These are phyloP conservation scores for Taenioides sp. DNA, from an alignment of 2,797 vertebrate genomes.

Conservation along the genomic window DNA sequence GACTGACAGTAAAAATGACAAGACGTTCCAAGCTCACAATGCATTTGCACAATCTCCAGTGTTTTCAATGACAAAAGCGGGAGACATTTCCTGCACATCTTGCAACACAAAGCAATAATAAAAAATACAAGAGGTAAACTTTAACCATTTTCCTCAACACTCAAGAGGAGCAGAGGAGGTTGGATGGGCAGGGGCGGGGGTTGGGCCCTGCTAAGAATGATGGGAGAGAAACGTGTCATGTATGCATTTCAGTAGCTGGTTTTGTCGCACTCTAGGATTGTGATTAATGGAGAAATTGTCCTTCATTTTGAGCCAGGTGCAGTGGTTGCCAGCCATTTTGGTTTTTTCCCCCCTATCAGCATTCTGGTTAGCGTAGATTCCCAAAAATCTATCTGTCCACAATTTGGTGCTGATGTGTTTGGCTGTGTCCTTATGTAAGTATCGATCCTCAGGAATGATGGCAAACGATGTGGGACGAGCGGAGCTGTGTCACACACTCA, in stretches of 20 bases:
- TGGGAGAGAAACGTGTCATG: constrained; percentile 79
- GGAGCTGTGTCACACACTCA: constrained; percentile 92
- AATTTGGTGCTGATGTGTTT: constrained; percentile 88
- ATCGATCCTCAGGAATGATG: constrained; percentile 85
- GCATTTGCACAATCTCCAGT: constrained; percentile 89
- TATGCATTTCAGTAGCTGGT: constrained; percentile 89
- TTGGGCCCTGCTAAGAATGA: constrained; percentile 59
- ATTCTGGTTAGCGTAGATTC: constrained; percentile 82
- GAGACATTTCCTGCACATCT: constrained; percentile 85
- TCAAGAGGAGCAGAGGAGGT: constrained; percentile 35
- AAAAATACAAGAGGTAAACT: constrained; percentile 76
- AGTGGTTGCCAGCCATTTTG: constrained; percentile 81
- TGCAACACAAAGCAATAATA: constrained; percentile 84
- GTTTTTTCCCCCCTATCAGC: constrained; percentile 54
- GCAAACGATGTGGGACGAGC: constrained; percentile 72
- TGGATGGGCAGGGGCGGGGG: constrained; percentile 21
- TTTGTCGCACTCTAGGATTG: constrained; percentile 80
- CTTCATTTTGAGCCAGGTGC: constrained; percentile 92
- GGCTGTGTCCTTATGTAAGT: constrained; percentile 71
- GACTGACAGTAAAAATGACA: constrained; percentile 40
- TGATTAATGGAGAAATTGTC: constrained; percentile 79
- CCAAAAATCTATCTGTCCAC: constrained; percentile 82
- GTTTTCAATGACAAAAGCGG: constrained; percentile 85
- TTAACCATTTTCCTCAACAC: constrained; percentile 56
- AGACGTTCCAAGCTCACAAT: constrained; percentile 78